These are phyloP conservation scores for Balearica regulorum DNA, from an alignment of 2,797 vertebrate species.

Conservation along the genomic window DNA sequence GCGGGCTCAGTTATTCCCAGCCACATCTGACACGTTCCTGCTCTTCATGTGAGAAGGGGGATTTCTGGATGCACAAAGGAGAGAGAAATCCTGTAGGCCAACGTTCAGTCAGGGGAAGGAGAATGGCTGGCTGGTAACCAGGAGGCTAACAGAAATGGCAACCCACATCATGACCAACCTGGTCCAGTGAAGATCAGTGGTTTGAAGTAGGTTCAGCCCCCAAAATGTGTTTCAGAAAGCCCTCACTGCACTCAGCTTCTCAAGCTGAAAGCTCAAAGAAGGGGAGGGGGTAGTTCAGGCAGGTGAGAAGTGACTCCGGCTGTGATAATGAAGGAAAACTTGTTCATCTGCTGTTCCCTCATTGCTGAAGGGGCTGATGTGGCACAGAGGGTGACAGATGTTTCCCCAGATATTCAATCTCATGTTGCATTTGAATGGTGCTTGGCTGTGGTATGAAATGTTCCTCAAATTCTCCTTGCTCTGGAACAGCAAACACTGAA, in stretches of 20 bases:
- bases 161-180: accelerated
- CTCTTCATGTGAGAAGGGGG: not conserved
- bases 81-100: not conserved
- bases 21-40: not conserved
- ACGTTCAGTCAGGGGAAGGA: accelerated
- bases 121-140: not conserved
- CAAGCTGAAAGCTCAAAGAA: not conserved
- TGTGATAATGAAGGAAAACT: not conserved
- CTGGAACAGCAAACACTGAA: not conserved
- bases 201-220: not conserved
- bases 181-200: not conserved
- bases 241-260: not conserved
- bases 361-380: not conserved
- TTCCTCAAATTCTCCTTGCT: not conserved
- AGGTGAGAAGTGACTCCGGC: not conserved
- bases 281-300: not conserved
- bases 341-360: not conserved
- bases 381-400: too few species aligned
- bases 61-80: not conserved
- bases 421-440: accelerated
- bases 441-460: not conserved
- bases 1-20: not conserved
- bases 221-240: not conserved
- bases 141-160: not conserved
- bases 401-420: not conserved